Evolutionary conservation across 1,140 invertebrate species (phyloP).

Genomic region (Caenorhabditis remanei): DNA sequence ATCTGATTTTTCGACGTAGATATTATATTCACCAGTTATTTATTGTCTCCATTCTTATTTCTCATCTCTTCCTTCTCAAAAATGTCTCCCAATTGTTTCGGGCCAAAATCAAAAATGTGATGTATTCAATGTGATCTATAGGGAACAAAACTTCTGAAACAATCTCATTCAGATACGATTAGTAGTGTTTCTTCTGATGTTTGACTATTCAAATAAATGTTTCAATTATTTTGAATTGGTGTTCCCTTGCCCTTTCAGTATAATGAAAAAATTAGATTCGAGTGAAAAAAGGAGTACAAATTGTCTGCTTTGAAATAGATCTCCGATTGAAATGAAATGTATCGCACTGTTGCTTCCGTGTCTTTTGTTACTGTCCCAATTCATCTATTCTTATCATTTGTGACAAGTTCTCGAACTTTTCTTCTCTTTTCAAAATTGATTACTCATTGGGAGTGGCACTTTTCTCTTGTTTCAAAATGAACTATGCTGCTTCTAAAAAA

Average conservation of each 20-base stretch:
- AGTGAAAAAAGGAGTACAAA: background rate
- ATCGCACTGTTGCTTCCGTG: too few species aligned
- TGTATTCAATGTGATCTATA: conserved; percentile 33
- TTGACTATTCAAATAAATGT: conserved; percentile 19
- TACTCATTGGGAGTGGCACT: conserved; percentile 28
- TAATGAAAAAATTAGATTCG: background rate
- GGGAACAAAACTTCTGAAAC: background rate
- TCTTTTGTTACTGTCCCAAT: too few species aligned
- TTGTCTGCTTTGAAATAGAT: background rate
- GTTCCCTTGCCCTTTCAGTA: background rate
- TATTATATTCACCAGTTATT: conserved; percentile 3
- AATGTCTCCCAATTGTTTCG: conserved; percentile 7
- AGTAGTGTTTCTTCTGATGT: background rate
- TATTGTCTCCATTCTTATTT: background rate
- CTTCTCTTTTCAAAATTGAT: background rate
- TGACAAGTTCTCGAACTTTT: background rate
- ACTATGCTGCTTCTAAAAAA: conserved; percentile 7
- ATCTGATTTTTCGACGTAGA: background rate
- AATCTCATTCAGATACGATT: background rate
- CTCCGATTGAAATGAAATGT: too few species aligned
- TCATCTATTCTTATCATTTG: too few species aligned
- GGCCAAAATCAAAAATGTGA: conserved; percentile 43
- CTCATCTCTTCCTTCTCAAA: background rate
- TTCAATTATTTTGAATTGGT: conserved; percentile 6
- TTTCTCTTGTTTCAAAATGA: background rate